Evolutionary conservation across 1,140 invertebrate species (phyloP).

Genomic region (Macrobrachium rosenbergii): DNA sequence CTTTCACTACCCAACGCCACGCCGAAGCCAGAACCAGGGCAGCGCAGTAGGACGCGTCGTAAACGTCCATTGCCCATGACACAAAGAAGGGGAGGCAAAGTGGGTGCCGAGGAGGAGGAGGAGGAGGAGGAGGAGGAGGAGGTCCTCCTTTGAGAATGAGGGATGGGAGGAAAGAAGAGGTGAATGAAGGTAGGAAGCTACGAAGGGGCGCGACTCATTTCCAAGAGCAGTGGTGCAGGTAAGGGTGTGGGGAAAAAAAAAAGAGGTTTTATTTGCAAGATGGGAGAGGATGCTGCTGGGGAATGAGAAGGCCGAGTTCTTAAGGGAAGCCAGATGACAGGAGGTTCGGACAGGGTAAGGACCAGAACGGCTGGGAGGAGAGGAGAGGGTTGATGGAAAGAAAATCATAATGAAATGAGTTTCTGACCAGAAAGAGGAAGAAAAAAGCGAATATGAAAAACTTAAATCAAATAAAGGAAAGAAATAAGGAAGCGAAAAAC

Average conservation of each 20-base stretch:
- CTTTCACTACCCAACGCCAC: constrained; percentile 13
- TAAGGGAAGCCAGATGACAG: neutral
- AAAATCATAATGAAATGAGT: neutral
- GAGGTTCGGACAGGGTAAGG: neutral
- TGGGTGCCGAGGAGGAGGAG: neutral
- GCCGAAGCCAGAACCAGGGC: constrained; percentile 10
- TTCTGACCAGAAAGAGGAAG: neutral
- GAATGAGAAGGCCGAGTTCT: neutral
- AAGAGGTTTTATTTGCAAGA: neutral
- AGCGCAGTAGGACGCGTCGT: constrained; percentile 20
- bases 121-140: neutral
- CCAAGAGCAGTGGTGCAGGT: neutral
- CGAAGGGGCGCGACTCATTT: neutral
- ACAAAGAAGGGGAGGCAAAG: neutral
- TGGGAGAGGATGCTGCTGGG: too few relatives aligned
- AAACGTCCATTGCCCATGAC: constrained; percentile 4
- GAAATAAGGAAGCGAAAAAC: neutral
- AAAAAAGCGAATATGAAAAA: neutral
- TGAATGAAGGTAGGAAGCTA: neutral
- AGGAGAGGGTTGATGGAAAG: neutral
- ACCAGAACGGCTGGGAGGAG: neutral
- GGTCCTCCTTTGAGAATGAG: too few relatives aligned
- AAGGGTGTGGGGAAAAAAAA: neutral
- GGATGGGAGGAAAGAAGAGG: neutral
- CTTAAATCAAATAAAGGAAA: neutral